Base-by-base conservation (phyloP, 2,888 invertebrate genomes). In the Trichopoda pennipes region DNA sequence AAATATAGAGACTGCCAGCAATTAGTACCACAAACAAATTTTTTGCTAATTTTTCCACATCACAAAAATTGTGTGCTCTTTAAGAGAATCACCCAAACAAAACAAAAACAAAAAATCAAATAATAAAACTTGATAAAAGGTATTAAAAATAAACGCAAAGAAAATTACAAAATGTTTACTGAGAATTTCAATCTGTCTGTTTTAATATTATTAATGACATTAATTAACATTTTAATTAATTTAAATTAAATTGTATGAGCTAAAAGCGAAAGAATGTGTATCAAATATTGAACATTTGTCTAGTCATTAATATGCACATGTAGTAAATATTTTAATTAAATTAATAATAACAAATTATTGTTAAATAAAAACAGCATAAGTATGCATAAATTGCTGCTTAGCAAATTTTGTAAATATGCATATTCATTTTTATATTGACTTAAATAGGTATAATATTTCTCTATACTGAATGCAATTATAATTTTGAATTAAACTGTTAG, bases 11-110 rank as follows among this genome's bases (percentile, higher is more conserved):
- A 64, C 81, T 81, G 76, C 70, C 78, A 81, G 80, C 84, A 84
- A 84, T 84, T 84, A 84, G 84, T 80, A 69, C 17, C 17, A 75
- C 44, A 58, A 81, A 80, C 77, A 83, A 80, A 80, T 80, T 80
- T 28, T 82, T 69, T 42, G 60, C 38, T 44, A 56, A 77, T 74
- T 38, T 63, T 68, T 47, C 28, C 53, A 66, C 74, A 66, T 56
- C 32, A 44, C 35, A 19, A 12, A n/a, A 58, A 32, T 49, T 32
- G 17, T 3, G 8, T 12, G 14, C 9, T 38, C 2, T 38, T 12
- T 12, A 12, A 38, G 12, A 1, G 12, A 38, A 12, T 38, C 38
- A 38, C 10, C 0, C 2, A 38, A 12, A 38, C 12, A 38, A 38
- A 8, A 10, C 3, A 1, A 10, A 35, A 35, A 10, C 3, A 2